Base-by-base conservation (phyloP, 2,888 invertebrate genomes). In the Palloptera scutellata region DNA sequence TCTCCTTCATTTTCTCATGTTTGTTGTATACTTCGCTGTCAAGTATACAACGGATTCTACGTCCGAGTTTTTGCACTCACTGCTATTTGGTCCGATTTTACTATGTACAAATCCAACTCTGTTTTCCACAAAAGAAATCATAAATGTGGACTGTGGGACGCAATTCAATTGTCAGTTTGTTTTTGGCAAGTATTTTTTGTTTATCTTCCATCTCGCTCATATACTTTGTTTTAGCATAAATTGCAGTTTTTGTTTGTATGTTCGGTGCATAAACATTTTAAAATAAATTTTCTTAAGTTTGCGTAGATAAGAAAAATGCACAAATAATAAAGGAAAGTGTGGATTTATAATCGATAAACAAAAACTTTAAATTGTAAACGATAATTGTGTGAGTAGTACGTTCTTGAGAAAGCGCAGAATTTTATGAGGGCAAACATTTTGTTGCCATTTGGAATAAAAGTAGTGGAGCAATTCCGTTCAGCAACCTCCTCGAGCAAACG, bases 271-370 rank as follows among this genome's bases (percentile, higher is more conserved):
- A 61, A 52, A 20, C 30, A 51, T 58, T 42, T 58, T 42, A 51
- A 64, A 45, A 17, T 30, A 15, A 48, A n/a, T 48, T 48, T 48
- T 48, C 48, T 15, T 48, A n/a, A 9, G 10, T 64, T 64, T 42
- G 51, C 15, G 9, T 43, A 19, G 30, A 57, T 42, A n/a, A 57
- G 19, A 64, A 58, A 30, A 17, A 30, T 17, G 40, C 58, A 59
- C 52, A 64, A 41, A 58, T 58, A 58, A 64, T 57, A 40, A 48
- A 48, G 15, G 5, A 48, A 48, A 48, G 48, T 48, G 11, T 15
- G 5, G 5, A 3, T 15, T 48, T n/a, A 11, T n/a, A n/a, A n/a
- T n/a, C n/a, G 13, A 15, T 15, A 48, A 13, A 48, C 15, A 15
- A 13, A 48, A 48, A 48, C 48, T 48, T 48, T 48, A 11, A 48